Evolutionary conservation across 2,113 vertebrate genomes (phyloP), one percentile per base, ranked within the genome.

Genomic region (Orycteropus afer): DNA sequence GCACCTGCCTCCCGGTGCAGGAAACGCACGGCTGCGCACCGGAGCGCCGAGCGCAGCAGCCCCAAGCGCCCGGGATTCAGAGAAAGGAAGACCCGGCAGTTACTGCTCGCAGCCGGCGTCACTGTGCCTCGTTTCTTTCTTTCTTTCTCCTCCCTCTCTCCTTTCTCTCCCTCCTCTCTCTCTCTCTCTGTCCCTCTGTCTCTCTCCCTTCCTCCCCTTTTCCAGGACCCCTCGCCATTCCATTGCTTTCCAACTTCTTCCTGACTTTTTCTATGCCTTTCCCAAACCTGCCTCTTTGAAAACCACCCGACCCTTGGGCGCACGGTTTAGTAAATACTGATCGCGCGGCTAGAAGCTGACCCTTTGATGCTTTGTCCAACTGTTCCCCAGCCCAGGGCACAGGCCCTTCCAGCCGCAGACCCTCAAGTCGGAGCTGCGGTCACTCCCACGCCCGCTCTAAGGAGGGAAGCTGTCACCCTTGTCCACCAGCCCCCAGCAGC

Each of bases 201-300:
- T n/a, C n/a, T n/a, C n/a, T n/a, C n/a, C n/a, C n/a, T n/a, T n/a
- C n/a, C n/a, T n/a, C n/a, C n/a, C n/a, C n/a, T 57, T 76, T 74
- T 15, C 55, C 40, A 17, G 8, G 11, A 14, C 5, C 5, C 27
- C 51, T 34, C 27, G 2, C 32, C 12, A 0, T 23, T 4, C 25
- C 45, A 7, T 15, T 59, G 23, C 37, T 13, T 27, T 63, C 32
- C 61, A 29, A 6, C 29, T 47, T 63, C 11, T 15, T 47, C 45
- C 32, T 14, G 10, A 11, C 42, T 27, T 32, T 53, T 34, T 22
- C 67, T 85, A 23, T 82, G 18, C 23, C 57, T 90, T 2, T 0
- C 6, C 18, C 65, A n/a, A 27, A n/a, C 32, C 57, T 23, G 6
- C 10, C 59, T 61, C 6, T 5, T 61, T 23, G 23, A 22, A 61